Evolutionary conservation across 2,888 invertebrate species (phyloP).

Genomic region (Minunthozetes semirufus): DNA sequence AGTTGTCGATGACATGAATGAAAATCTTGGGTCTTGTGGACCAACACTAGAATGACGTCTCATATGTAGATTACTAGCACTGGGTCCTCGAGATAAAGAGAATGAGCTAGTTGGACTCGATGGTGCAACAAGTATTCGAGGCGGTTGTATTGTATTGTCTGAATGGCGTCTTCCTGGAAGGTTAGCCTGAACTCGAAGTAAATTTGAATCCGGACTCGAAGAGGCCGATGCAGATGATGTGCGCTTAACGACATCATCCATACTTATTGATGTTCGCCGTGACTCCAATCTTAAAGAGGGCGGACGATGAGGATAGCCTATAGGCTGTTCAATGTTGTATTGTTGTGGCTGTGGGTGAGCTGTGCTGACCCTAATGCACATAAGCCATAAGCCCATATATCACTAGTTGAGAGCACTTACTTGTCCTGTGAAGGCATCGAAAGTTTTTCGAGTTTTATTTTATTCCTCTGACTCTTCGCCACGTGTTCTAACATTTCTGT

Average conservation of each 20-base stretch:
- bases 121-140: constrained; percentile 74
- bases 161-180: constrained; percentile 80
- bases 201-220: constrained; percentile 64
- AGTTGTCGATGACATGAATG: constrained; percentile 20
- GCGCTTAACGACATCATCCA: constrained; percentile 44
- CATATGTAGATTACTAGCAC: constrained; percentile 64
- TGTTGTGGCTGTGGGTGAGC: constrained; percentile 20
- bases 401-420: constrained; percentile 40
- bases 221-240: constrained; percentile 39
- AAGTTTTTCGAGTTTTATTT: constrained; percentile 74
- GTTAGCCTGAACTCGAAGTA: constrained; percentile 71
- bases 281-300: constrained; percentile 43
- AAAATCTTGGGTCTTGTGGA: constrained; percentile 61
- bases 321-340: constrained; percentile 40
- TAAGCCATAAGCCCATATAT: neutral
- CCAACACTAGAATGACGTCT: constrained; percentile 86
- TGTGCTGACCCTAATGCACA: neutral
- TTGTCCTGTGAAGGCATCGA: constrained; percentile 53
- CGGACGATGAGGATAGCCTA: constrained; percentile 43
- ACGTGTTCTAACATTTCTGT: constrained; percentile 72
- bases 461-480: constrained; percentile 71
- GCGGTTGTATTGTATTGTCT: constrained; percentile 81
- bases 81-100: constrained; percentile 48
- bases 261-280: constrained; percentile 43
- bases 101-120: constrained; percentile 59